phyloP scores from a whole-genome alignment of 2,888 invertebrate genomes.

The Pteria penguin region DNA sequence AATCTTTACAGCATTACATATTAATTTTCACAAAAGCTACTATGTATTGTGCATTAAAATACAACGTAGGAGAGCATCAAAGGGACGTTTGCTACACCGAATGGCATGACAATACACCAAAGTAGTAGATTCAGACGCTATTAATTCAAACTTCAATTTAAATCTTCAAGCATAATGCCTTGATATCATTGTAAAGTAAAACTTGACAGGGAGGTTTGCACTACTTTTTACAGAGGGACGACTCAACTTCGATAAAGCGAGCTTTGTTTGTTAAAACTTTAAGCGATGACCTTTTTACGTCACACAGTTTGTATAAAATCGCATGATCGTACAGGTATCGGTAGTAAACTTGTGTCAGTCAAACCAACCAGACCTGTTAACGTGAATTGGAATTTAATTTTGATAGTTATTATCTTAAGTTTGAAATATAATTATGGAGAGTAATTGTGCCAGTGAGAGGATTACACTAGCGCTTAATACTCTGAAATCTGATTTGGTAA shows the following conservation, averaged over 20 bases:
- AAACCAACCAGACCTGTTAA: background rate
- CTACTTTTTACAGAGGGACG: background rate
- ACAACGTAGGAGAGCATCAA: background rate
- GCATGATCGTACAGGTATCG: background rate
- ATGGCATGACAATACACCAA: background rate
- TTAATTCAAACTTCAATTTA: background rate
- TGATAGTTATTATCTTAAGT: no score
- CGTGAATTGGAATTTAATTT: background rate
- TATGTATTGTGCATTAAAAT: background rate
- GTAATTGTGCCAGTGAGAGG: background rate
- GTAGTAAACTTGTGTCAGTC: background rate
- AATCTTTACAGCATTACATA: background rate
- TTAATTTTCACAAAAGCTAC: background rate
- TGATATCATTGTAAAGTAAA: background rate
- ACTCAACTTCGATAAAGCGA: background rate
- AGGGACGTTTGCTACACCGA: background rate
- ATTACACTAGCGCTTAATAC: background rate
- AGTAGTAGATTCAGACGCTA: background rate
- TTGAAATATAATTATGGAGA: background rate
- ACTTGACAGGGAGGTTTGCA: background rate
- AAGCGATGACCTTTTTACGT: background rate
- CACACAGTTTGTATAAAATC: background rate
- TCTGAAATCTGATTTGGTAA: background rate
- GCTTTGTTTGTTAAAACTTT: background rate
- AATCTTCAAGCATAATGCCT: background rate